Percentiles rank a stretch among this genome's conserved stretches.
These are phyloP conservation scores for Propsilocerus akamusi DNA, from an alignment of 1,140 invertebrate genomes.

Conservation along the genomic window DNA sequence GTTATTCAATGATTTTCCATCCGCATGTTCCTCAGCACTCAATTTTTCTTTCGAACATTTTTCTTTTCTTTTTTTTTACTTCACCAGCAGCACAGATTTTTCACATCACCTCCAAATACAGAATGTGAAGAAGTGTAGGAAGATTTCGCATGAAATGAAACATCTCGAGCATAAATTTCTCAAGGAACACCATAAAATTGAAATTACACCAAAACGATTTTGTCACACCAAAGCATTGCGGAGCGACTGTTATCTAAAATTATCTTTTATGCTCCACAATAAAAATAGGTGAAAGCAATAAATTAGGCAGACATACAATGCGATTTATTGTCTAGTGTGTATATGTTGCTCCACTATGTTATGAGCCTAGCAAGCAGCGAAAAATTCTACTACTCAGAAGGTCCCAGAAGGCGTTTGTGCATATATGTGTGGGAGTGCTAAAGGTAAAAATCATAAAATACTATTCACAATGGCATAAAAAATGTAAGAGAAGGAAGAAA, in stretches of 20 bases:
- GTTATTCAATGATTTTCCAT: too few relatives aligned
- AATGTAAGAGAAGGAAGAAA: neutral
- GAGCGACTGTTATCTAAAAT: neutral
- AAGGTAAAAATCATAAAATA: neutral
- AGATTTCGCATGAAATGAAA: too few relatives aligned
- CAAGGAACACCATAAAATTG: too few relatives aligned
- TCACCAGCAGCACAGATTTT: too few relatives aligned
- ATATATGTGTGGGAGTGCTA: neutral
- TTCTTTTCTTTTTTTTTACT: too few relatives aligned
- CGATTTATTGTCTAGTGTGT: slow-evolving; percentile 4
- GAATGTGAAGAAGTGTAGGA: too few relatives aligned
- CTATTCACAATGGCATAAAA: neutral
- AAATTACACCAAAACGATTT: too few relatives aligned
- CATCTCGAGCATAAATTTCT: too few relatives aligned
- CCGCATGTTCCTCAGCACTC: too few relatives aligned
- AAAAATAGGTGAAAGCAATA: slow-evolving; percentile 2
- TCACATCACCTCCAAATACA: too few relatives aligned
- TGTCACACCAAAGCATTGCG: neutral
- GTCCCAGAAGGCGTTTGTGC: neutral
- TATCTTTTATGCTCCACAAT: neutral
- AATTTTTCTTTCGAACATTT: too few relatives aligned
- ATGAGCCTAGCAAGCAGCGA: neutral
- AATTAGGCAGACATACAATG: slow-evolving; percentile 2
- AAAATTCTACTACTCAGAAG: neutral
- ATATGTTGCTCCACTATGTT: too few relatives aligned